Base-by-base conservation (phyloP, 2,888 invertebrate species). In the Limnephilus rhombicus region DNA sequence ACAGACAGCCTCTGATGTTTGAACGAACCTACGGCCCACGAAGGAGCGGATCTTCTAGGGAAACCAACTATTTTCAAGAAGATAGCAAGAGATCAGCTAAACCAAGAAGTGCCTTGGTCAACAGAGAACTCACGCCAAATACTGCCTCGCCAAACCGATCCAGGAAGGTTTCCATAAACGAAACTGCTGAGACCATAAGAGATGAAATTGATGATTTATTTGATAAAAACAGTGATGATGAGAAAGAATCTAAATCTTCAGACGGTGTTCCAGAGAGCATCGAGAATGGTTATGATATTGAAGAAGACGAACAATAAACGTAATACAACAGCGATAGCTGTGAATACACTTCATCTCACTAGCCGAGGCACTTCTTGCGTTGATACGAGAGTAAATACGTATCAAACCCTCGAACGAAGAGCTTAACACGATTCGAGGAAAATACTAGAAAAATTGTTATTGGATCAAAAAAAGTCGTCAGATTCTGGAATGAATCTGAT, bases 1-100 rank as follows among this genome's bases (percentile, higher is more conserved):
- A 97, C 91, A 96, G 96, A 94, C 97, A 97, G 94, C 98, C 98
- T 0, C 97, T 97, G 94, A 96, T 98, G 11, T 98, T 98, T 94
- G 97, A 98, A 94, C 95, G 97, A 93, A 97, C 97, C 94, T 97
- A 97, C 85, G 97, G 97, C 92, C 97, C 97, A 94, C 86, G 92
- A n/a, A 91, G 81, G n/a, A 41, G 53, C 34, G 31, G 68, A 24
- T 82, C 82, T 34, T 87, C n/a, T 24, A 45, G 37, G 18, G 81
- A 90, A 24, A 29, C 96, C 96, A 2, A 49, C 41, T 34, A 85
- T 18, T 11, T 80, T 3, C 68, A 37, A 34, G 89, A 91, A 82
- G 92, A 92, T 31, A 90, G 91, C 15, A 34, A 86, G 11, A 68
- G 89, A 45, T 29, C 34, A 7, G 24, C 34, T 13, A 90, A 90